These are phyloP conservation scores for Heliconius hermathena DNA, from an alignment of 1,140 invertebrate species.

Conservation along the genomic window DNA sequence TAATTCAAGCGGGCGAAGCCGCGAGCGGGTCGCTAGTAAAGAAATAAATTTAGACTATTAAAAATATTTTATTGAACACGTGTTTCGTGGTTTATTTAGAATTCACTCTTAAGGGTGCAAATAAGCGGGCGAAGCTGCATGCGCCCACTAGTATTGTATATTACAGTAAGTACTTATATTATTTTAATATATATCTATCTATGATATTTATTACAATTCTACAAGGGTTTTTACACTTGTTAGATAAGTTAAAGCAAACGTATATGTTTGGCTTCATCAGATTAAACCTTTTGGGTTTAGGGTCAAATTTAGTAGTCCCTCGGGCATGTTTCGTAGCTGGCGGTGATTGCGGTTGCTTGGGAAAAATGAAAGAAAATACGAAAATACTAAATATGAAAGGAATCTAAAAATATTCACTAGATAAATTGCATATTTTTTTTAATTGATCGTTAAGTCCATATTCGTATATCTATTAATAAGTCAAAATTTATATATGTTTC, in stretches of 20 bases:
- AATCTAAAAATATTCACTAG: not conserved
- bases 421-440: no score
- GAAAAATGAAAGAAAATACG: not conserved
- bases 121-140: no score
- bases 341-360: not conserved
- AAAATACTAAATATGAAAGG: not conserved
- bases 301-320: constrained; percentile 8
- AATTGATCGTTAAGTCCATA: no score
- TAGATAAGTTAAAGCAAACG: constrained; percentile 8
- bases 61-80: no score
- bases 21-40: no score
- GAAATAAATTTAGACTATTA: no score
- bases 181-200: not conserved
- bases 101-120: no score
- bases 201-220: constrained; percentile 6
- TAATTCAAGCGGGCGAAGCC: no score
- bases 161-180: not conserved
- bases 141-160: no score
- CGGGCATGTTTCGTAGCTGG: constrained; percentile 7
- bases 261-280: constrained; percentile 7
- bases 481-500: no score
- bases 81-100: no score
- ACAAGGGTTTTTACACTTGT: not conserved
- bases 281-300: constrained; percentile 9
- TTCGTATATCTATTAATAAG: no score